Evolutionary conservation across 2,797 vertebrate species (phyloP).

Genomic region (Champsocephalus gunnari): DNA sequence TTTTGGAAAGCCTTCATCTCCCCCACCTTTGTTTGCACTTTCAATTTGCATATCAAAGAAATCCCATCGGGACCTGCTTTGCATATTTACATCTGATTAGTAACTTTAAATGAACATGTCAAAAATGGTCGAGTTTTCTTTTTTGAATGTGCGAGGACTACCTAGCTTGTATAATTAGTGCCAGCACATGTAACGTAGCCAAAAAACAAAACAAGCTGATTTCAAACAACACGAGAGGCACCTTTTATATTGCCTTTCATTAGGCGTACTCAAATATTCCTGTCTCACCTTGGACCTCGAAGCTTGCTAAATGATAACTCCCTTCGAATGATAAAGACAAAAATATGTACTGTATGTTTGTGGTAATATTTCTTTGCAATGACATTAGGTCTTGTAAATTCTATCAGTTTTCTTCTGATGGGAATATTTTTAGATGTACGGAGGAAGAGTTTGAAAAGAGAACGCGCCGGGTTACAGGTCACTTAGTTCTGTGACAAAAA

Average conservation of each 20-base stretch:
- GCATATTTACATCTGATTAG: conserved; percentile 89
- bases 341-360: conserved; percentile 80
- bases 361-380: conserved; percentile 78
- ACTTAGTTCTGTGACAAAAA: conserved; percentile 80
- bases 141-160: conserved; percentile 75
- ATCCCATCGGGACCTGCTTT: conserved; percentile 83
- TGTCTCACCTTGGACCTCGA: conserved; percentile 78
- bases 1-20: conserved; percentile 65
- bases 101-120: conserved; percentile 87
- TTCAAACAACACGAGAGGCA: conserved; percentile 80
- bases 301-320: conserved; percentile 80
- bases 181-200: conserved; percentile 79
- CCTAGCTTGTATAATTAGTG: conserved; percentile 84
- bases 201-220: conserved; percentile 79
- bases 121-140: conserved; percentile 82
- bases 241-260: conserved; percentile 84
- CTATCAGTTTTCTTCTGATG: conserved; percentile 80
- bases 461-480: conserved; percentile 73
- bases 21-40: conserved; percentile 85
- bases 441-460: conserved; percentile 75
- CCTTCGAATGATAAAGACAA: conserved; percentile 77
- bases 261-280: conserved; percentile 81
- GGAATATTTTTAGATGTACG: conserved; percentile 84
- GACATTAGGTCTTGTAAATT: conserved; percentile 81
- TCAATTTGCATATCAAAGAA: conserved; percentile 86